A percentile compares a stretch with the other conserved stretches of the same genome.
These are phyloP conservation scores for Catostomus latipinnis DNA, from an alignment of 2,797 vertebrate genomes.

Conservation along the genomic window DNA sequence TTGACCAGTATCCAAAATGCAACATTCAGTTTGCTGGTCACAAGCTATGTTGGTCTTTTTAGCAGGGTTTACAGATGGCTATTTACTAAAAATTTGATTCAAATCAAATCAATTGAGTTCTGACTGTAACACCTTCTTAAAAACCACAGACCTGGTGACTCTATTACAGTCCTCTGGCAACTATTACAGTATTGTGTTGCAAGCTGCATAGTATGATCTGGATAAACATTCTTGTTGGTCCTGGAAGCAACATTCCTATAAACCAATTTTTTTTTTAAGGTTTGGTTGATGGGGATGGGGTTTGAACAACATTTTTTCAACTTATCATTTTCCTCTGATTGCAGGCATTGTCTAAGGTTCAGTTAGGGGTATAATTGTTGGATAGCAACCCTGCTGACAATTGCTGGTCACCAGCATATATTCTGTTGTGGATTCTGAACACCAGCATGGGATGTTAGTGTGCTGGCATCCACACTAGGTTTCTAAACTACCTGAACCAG, in stretches of 20 bases:
- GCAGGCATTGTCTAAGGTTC: not conserved
- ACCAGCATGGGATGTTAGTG: too few species aligned
- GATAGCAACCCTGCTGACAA: too few species aligned
- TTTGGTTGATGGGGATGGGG: not conserved
- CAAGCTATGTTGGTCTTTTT: too few species aligned
- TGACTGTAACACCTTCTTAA: not conserved
- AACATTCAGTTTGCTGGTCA: too few species aligned
- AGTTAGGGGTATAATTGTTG: too few species aligned
- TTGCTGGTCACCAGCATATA: too few species aligned
- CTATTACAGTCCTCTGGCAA: not conserved
- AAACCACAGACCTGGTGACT: not conserved
- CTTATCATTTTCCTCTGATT: not conserved
- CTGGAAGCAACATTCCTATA: not conserved
- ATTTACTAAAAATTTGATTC: constrained; percentile 12
- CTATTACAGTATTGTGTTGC: not conserved
- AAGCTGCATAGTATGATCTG: not conserved
- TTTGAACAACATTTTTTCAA: not conserved
- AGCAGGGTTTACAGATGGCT: not conserved
- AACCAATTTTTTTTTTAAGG: not conserved
- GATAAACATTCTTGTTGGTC: not conserved
- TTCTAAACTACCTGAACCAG: too few species aligned
- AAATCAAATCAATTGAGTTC: not conserved
- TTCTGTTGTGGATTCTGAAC: too few species aligned
- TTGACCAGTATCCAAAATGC: too few species aligned
- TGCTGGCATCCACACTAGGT: too few species aligned